phyloP scores from a whole-genome alignment of 1,140 invertebrate genomes.

The Heliconius melpomene region DNA sequence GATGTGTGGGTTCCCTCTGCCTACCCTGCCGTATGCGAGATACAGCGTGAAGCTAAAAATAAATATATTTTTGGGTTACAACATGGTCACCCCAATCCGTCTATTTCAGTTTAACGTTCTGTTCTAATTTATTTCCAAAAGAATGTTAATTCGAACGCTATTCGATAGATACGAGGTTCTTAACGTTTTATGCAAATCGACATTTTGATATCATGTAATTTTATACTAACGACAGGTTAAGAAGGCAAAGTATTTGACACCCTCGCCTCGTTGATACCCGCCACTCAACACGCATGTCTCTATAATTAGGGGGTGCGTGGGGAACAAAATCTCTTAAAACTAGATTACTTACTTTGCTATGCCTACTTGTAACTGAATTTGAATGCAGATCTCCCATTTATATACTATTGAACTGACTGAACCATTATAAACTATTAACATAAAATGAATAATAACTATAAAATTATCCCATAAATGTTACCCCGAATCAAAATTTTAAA shows the following conservation, averaged over 20 bases:
- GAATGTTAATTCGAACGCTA: slow-evolving; percentile 59
- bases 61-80: neutral
- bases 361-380: no score
- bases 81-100: slow-evolving; percentile 34
- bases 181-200: slow-evolving; percentile 51
- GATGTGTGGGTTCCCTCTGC: neutral
- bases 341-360: no score
- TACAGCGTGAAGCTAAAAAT: neutral
- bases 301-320: no score
- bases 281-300: no score
- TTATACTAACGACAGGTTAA: slow-evolving; percentile 37
- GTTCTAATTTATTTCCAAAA: slow-evolving; percentile 64
- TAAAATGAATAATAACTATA: neutral
- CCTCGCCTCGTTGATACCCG: no score
- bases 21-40: neutral
- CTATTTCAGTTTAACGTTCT: slow-evolving; percentile 45
- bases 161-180: slow-evolving; percentile 48
- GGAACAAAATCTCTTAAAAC: no score
- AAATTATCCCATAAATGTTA: neutral
- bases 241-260: no score
- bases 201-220: slow-evolving; percentile 45
- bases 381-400: no score
- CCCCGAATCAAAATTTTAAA: neutral
- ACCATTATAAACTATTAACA: no score
- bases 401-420: no score